These are phyloP conservation scores for Gobiocypris rarus DNA, from an alignment of 2,113 vertebrate genomes.

Conservation along the genomic window DNA sequence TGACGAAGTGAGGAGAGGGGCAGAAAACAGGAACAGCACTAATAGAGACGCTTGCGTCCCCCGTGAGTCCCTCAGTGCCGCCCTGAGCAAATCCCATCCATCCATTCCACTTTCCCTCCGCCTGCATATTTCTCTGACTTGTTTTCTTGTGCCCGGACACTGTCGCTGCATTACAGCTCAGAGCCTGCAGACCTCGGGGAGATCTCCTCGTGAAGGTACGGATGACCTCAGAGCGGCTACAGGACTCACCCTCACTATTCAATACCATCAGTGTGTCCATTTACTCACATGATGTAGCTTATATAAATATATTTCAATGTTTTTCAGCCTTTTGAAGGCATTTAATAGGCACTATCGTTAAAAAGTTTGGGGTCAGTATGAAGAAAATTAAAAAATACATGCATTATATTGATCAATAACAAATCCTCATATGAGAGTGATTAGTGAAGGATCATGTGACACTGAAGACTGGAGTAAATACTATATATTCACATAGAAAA, in stretches of 20 bases:
- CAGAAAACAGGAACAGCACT: neutral
- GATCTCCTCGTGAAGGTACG: neutral
- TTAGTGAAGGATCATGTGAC: too few relatives aligned
- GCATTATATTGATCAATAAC: neutral
- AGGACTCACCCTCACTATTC: neutral
- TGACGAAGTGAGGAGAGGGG: conserved; percentile 19
- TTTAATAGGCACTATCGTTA: neutral
- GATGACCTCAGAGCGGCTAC: neutral
- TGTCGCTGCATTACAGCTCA: conserved; percentile 26
- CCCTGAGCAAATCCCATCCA: conserved; percentile 39
- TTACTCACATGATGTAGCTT: too few relatives aligned
- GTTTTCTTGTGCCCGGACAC: conserved; percentile 40
- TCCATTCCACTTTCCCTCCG: conserved; percentile 12
- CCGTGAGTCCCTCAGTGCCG: conserved; percentile 19
- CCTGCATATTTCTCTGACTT: conserved; percentile 54
- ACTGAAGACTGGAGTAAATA: too few relatives aligned
- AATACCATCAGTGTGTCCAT: too few relatives aligned
- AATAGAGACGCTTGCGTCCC: conserved; percentile 7
- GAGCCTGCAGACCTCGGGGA: neutral
- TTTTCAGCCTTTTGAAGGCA: neutral
- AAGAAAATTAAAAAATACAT: neutral
- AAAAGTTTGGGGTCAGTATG: neutral
- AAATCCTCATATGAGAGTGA: too few relatives aligned
- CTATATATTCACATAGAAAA: too few relatives aligned
- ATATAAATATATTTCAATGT: neutral